These are phyloP conservation scores for Caenorhabditis sp. DNA, from an alignment of 2,888 invertebrate genomes.

Conservation along the genomic window DNA sequence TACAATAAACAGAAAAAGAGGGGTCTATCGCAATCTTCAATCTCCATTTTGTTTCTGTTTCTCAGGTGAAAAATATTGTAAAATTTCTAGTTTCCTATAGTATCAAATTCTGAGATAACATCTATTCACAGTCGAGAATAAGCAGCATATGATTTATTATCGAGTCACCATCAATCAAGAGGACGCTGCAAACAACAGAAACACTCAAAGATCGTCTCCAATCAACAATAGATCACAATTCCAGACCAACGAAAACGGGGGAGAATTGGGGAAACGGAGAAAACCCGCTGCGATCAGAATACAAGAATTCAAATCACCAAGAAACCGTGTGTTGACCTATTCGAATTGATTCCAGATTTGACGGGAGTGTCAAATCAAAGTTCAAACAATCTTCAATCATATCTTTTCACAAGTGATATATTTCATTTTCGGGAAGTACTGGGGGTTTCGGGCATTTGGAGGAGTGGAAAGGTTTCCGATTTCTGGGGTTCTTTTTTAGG, in stretches of 20 bases:
- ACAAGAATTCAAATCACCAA: constrained; percentile 58
- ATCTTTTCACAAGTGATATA: constrained; percentile 15
- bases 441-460: background rate
- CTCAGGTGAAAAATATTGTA: constrained; percentile 9
- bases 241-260: constrained; percentile 3
- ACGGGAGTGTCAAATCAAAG: constrained; percentile 22
- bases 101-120: constrained; percentile 3
- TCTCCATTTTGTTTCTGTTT: background rate
- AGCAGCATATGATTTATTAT: constrained; percentile 31
- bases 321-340: constrained; percentile 32
- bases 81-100: background rate
- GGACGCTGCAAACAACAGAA: constrained; percentile 19
- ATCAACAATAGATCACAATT: constrained; percentile 33
- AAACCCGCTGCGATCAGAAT: constrained; percentile 48
- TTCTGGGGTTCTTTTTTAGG: too few relatives aligned
- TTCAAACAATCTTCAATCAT: constrained; percentile 30
- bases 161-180: background rate
- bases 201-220: constrained; percentile 23
- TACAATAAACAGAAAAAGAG: background rate
- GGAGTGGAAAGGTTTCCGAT: too few relatives aligned
- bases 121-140: constrained; percentile 14
- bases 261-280: background rate
- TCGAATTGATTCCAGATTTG: constrained; percentile 29
- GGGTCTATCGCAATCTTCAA: constrained; percentile 10
- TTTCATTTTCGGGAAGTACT: background rate